Evolutionary conservation across 2,888 invertebrate genomes (phyloP).

Genomic region (Cantharis rufa): DNA sequence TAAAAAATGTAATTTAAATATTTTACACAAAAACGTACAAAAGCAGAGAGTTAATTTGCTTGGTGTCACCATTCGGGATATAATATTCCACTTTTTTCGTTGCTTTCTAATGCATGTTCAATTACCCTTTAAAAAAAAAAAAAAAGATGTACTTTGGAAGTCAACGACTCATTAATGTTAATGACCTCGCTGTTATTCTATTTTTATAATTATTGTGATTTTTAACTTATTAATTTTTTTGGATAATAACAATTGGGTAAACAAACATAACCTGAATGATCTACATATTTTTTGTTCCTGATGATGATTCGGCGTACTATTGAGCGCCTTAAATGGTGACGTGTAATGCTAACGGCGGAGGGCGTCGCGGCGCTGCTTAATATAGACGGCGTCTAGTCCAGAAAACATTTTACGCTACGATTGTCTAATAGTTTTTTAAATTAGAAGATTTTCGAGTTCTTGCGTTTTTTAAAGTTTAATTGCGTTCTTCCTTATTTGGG

Average conservation of each 20-base stretch:
- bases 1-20: neutral
- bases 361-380: conserved; percentile 41
- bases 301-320: conserved; percentile 2
- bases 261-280: conserved; percentile 16
- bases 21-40: neutral
- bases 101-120: neutral
- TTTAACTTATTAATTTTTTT: neutral
- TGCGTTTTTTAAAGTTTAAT: conserved; percentile 9
- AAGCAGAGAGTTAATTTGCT: neutral
- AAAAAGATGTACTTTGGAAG: neutral
- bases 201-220: neutral
- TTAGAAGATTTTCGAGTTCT: conserved; percentile 18
- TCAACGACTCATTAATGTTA: conserved; percentile 2
- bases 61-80: neutral
- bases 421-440: conserved; percentile 23
- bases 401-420: conserved; percentile 10
- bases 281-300: neutral
- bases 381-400: conserved; percentile 36
- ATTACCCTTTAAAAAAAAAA: neutral
- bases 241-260: neutral
- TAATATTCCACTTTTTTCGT: neutral
- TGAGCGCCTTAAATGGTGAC: conserved; percentile 43
- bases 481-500: conserved; percentile 12
- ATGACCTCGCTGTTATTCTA: conserved; percentile 8
- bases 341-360: conserved; percentile 32